phyloP scores from a whole-genome alignment of 2,797 vertebrate genomes.

The Serranus cabrilla region DNA sequence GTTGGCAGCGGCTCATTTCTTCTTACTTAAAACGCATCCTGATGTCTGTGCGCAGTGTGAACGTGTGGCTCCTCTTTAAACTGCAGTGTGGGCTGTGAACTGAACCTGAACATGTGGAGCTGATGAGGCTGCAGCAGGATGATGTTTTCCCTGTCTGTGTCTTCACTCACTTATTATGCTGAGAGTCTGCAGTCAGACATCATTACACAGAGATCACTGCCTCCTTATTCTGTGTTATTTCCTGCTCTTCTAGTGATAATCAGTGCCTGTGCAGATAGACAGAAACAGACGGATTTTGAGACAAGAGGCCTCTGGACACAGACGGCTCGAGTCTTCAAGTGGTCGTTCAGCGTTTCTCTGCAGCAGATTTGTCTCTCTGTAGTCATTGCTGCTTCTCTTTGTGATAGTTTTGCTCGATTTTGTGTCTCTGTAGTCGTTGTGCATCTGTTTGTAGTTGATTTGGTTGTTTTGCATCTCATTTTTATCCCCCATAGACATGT shows the following conservation, averaged over 20 bases:
- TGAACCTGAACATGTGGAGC: conserved; percentile 33
- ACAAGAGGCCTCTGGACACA: neutral
- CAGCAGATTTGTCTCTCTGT: neutral
- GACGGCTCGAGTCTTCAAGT: neutral
- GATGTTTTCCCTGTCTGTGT: conserved; percentile 12
- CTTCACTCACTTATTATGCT: neutral
- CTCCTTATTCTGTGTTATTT: neutral
- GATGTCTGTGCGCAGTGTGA: neutral
- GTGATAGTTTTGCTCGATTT: neutral
- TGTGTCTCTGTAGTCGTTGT: neutral
- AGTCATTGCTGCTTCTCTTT: neutral
- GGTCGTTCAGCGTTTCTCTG: neutral
- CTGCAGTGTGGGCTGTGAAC: conserved; percentile 24
- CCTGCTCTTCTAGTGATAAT: neutral
- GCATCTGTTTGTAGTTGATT: neutral
- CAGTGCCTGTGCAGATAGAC: neutral
- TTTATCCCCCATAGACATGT: no score
- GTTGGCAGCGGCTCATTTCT: neutral
- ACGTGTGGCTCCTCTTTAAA: conserved; percentile 10
- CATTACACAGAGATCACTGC: conserved; percentile 1
- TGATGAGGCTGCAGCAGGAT: conserved; percentile 18
- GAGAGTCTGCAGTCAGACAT: neutral
- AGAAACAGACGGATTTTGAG: neutral
- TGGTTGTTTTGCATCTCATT: neutral
- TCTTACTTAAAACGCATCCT: neutral